Conservation (phyloP, 2,113 vertebrate genomes). For the Corydoras sp. region DNA sequence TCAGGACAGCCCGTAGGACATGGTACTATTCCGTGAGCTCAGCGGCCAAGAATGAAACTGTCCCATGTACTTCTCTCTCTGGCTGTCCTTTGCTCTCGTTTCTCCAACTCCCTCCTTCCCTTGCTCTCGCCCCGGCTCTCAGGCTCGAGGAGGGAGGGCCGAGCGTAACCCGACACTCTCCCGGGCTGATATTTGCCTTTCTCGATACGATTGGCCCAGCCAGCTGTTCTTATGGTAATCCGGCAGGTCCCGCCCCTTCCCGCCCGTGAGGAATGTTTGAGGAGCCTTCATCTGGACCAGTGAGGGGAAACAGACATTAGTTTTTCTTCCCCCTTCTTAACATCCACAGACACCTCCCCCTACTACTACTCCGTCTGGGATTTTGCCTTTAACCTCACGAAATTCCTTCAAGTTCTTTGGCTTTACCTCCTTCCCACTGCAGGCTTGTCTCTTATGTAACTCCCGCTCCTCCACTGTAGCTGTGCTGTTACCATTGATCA, state of each 20-base stretch:
- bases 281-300: slow-evolving; percentile 44
- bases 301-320: slow-evolving; percentile 35
- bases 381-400: slow-evolving; percentile 29
- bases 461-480: background rate
- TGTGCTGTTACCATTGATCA: background rate
- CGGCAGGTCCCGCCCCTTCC: slow-evolving; percentile 47
- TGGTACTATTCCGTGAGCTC: too few species aligned
- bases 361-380: slow-evolving; percentile 33
- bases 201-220: slow-evolving; percentile 50
- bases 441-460: background rate
- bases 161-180: slow-evolving; percentile 60
- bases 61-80: background rate
- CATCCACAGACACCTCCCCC: slow-evolving; percentile 20
- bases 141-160: slow-evolving; percentile 41
- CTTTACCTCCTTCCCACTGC: background rate
- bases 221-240: slow-evolving; percentile 60
- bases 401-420: slow-evolving; percentile 22
- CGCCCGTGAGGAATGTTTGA: slow-evolving; percentile 48
- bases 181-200: slow-evolving; percentile 55
- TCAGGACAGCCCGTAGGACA: too few species aligned
- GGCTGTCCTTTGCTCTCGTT: slow-evolving; percentile 30
- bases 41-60: too few species aligned
- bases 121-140: slow-evolving; percentile 26
- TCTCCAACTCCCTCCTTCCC: slow-evolving; percentile 27
- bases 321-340: slow-evolving; percentile 22